Conservation (phyloP, 2,113 vertebrate genomes). For the Upupa epops region DNA sequence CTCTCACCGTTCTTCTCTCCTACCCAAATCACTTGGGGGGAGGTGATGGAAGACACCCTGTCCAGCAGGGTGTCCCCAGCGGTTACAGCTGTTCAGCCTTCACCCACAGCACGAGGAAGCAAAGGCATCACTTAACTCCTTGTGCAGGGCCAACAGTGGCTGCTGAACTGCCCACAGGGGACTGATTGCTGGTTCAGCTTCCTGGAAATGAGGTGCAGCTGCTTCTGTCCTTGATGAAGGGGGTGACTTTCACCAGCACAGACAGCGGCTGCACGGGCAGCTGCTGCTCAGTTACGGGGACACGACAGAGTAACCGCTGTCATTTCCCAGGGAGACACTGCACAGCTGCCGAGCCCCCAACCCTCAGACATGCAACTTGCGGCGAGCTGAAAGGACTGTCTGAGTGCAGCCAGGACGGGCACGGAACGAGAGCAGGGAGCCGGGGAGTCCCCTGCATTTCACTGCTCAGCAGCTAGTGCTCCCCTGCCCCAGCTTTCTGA, state of each 20-base stretch:
- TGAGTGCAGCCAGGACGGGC: background rate
- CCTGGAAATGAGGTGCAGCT: background rate
- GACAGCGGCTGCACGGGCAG: background rate
- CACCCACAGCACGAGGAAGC: background rate
- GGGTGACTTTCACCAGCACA: background rate
- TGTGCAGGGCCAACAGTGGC: background rate
- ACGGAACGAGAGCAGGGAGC: background rate
- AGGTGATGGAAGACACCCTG: too few relatives aligned
- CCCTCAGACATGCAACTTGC: too few relatives aligned
- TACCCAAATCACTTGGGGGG: background rate
- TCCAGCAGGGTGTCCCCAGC: too few relatives aligned
- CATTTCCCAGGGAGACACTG: background rate
- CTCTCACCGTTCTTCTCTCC: background rate
- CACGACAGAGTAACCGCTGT: background rate
- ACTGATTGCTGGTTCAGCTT: background rate
- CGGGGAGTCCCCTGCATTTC: background rate
- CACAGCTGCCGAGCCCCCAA: background rate
- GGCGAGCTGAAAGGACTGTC: background rate
- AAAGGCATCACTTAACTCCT: background rate
- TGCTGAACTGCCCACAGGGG: background rate
- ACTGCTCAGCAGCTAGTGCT: background rate
- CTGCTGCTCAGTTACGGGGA: background rate
- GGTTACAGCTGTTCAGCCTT: too few relatives aligned
- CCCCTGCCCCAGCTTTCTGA: background rate
- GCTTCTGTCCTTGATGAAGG: background rate